Evolutionary conservation across 1,140 invertebrate genomes (phyloP).

Genomic region (Drosophila chauvacae): DNA sequence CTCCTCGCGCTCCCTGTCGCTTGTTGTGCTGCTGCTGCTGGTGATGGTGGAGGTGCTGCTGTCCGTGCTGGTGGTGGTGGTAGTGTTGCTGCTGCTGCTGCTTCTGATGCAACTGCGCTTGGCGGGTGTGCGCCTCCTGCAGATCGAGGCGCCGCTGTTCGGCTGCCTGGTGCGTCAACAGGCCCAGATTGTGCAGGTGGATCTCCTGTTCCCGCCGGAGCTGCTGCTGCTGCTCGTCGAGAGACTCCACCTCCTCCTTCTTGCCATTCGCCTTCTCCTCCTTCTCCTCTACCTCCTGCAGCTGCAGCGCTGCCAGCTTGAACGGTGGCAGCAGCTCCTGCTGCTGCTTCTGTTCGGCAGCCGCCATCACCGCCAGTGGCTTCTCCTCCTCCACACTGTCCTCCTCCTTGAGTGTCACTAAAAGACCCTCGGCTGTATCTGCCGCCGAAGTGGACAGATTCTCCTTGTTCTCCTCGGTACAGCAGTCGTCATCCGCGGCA

Average conservation of each 20-base stretch:
- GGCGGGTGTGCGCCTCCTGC: conserved; percentile 83
- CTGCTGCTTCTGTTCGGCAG: conserved; percentile 39
- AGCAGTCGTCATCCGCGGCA: conserved; percentile 1
- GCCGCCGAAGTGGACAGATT: conserved; percentile 53
- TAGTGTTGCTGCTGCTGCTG: conserved; percentile 70
- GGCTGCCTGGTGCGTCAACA: conserved; percentile 87
- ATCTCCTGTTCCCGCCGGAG: conserved; percentile 87
- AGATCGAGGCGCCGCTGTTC: conserved; percentile 84
- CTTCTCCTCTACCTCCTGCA: conserved; percentile 11
- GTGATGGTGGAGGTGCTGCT: conserved; percentile 81
- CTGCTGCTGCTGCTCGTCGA: conserved; percentile 50
- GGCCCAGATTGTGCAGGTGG: conserved; percentile 87
- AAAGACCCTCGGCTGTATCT: conserved; percentile 14
- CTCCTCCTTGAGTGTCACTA: conserved; percentile 31
- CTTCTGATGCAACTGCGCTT: conserved; percentile 58
- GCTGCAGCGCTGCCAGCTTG: conserved; percentile 4
- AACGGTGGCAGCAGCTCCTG: conserved; percentile 6
- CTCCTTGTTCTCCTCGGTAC: conserved; percentile 74
- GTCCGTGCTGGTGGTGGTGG: conserved; percentile 59
- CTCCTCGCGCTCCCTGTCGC: conserved; percentile 73
- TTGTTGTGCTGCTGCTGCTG: conserved; percentile 63
- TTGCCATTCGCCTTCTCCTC: conserved; percentile 46
- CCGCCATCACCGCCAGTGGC: conserved; percentile 44
- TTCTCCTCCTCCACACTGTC: conserved; percentile 53
- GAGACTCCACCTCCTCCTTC: conserved; percentile 8